Percentiles rank a stretch among this genome's conserved stretches.
phyloP scores from a whole-genome alignment of 2,888 invertebrate genomes.

The Pyrrhosoma nymphula region DNA sequence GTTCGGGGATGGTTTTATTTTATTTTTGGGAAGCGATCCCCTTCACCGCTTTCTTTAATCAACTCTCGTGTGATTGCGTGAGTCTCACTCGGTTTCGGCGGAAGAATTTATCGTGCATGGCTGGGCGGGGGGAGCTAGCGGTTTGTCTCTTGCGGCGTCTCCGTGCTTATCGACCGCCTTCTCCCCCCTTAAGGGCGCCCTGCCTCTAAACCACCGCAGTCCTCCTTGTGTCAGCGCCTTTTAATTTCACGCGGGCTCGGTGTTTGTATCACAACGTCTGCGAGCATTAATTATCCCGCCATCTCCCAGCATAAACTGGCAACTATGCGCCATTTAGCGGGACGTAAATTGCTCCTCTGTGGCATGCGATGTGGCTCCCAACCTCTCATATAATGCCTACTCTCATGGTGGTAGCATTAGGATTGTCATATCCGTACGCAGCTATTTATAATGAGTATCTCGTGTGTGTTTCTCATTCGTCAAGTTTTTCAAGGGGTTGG shows the following conservation, averaged over 20 bases:
- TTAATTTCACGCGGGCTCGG: neutral
- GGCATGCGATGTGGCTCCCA: no score
- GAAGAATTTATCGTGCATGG: neutral
- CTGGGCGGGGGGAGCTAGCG: neutral
- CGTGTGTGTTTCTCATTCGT: no score
- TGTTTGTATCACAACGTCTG: neutral
- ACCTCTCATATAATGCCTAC: no score
- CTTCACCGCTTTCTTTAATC: neutral
- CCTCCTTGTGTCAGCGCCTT: neutral
- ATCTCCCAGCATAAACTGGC: neutral
- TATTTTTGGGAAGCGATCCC: neutral
- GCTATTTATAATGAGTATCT: no score
- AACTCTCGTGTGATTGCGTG: neutral
- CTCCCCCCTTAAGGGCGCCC: neutral
- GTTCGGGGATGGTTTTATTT: no score
- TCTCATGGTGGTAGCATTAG: no score
- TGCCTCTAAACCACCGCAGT: neutral
- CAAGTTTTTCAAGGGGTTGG: no score
- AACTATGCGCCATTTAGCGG: neutral
- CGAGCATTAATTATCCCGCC: neutral
- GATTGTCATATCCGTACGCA: no score
- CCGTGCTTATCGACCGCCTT: neutral
- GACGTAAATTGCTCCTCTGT: no score
- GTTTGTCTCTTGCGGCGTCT: neutral
- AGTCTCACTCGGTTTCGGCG: neutral